A percentile compares a stretch with the other conserved stretches of the same genome.
These are phyloP conservation scores for Encarsia formosa DNA, from an alignment of 2,888 invertebrate genomes.

Conservation along the genomic window DNA sequence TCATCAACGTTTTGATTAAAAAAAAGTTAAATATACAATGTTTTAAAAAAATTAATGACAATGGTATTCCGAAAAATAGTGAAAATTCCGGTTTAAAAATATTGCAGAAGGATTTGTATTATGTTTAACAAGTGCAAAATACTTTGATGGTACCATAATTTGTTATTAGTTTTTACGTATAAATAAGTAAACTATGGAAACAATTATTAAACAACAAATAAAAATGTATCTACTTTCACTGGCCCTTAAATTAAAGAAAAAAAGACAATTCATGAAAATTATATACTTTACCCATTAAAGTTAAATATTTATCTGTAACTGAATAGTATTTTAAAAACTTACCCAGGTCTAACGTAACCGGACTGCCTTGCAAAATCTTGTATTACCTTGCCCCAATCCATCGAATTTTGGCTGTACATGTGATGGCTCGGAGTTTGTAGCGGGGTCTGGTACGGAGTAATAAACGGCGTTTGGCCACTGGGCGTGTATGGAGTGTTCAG, in stretches of 20 bases:
- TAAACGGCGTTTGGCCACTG: constrained; percentile 88
- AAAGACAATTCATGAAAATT: neutral
- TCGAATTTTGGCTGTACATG: constrained; percentile 57
- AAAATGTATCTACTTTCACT: too few relatives aligned
- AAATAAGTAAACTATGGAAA: too few relatives aligned
- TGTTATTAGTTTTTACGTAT: too few relatives aligned
- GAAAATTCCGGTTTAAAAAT: too few relatives aligned
- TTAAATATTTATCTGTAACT: neutral
- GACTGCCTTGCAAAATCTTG: constrained; percentile 66
- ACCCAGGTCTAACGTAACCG: constrained; percentile 41
- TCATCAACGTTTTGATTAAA: too few relatives aligned
- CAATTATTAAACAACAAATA: too few relatives aligned
- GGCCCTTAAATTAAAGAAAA: neutral
- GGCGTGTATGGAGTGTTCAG: constrained; percentile 83
- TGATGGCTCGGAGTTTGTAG: constrained; percentile 49
- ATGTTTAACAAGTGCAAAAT: too few relatives aligned
- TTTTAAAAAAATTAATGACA: too few relatives aligned
- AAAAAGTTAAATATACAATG: too few relatives aligned
- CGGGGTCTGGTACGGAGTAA: constrained; percentile 71
- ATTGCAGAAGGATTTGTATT: too few relatives aligned
- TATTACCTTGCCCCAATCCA: constrained; percentile 87
- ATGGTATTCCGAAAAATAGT: too few relatives aligned
- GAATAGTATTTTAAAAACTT: constrained; percentile 27
- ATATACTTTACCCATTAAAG: neutral
- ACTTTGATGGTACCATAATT: too few relatives aligned